Percentiles rank a stretch among this genome's conserved stretches.
Evolutionary conservation across 2,113 vertebrate species (phyloP).

Genomic region (Turnix velox): DNA sequence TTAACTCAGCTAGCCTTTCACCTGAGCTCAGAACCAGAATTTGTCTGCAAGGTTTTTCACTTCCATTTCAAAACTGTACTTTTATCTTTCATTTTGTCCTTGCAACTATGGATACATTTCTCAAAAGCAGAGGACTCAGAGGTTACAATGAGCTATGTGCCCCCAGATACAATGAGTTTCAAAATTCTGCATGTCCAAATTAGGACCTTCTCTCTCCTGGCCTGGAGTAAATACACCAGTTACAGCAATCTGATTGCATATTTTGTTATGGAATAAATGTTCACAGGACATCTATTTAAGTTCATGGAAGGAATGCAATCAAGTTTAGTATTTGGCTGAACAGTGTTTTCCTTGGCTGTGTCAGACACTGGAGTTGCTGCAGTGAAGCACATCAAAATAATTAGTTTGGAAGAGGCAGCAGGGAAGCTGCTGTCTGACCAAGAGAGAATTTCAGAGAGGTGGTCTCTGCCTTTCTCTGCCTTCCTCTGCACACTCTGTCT

Average conservation of each 20-base stretch:
- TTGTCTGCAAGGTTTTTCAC: not conserved
- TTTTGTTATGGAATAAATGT: slow-evolving; percentile 15
- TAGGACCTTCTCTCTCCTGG: not conserved
- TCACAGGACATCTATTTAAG: slow-evolving; percentile 11
- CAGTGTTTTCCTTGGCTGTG: not conserved
- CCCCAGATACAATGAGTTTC: not conserved
- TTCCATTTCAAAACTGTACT: not conserved
- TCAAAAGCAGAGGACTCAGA: not conserved
- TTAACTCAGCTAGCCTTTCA: no score
- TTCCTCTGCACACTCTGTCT: not conserved
- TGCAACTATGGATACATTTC: not conserved
- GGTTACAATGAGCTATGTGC: not conserved
- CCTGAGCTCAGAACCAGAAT: no score
- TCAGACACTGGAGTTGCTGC: not conserved
- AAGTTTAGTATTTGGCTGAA: not conserved
- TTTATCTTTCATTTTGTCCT: not conserved
- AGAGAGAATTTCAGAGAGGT: not conserved
- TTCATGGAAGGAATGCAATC: slow-evolving; percentile 3
- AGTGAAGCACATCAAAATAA: not conserved
- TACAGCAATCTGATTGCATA: not conserved
- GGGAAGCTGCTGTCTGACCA: not conserved
- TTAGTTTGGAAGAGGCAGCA: not conserved
- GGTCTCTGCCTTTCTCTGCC: no score
- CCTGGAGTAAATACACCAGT: not conserved
- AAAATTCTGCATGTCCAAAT: not conserved